Conservation (phyloP, 2,113 vertebrate species). For the Microtus oregoni region DNA sequence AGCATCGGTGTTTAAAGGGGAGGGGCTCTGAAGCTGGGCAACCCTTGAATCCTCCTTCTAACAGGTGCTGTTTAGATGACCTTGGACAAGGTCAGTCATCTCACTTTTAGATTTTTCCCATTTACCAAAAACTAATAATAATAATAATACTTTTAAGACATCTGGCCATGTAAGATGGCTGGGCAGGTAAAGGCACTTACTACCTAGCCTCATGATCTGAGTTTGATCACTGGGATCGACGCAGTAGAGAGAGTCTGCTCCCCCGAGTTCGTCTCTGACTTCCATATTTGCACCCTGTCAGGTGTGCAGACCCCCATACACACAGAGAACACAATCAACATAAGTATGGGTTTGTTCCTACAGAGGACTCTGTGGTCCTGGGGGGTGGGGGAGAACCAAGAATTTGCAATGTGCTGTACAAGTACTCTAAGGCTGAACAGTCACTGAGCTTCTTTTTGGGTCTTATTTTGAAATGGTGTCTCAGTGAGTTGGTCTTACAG, state of each 20-base stretch:
- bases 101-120: neutral
- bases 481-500: neutral
- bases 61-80: neutral
- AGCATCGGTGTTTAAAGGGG: neutral
- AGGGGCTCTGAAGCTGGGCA: neutral
- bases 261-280: too few relatives aligned
- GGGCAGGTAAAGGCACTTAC: neutral
- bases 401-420: neutral
- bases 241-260: neutral
- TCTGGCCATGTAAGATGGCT: too few relatives aligned
- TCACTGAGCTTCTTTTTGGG: neutral
- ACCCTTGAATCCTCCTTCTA: neutral
- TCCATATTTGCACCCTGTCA: too few relatives aligned
- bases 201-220: neutral
- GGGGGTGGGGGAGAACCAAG: neutral
- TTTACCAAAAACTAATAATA: neutral
- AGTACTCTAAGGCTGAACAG: neutral
- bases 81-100: constrained; percentile 14
- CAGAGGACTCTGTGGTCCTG: too few relatives aligned
- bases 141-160: neutral
- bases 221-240: too few relatives aligned
- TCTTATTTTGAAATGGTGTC: neutral
- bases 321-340: neutral
- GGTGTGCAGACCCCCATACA: neutral
- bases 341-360: neutral